Evolutionary conservation across 2,888 invertebrate genomes (phyloP).

Genomic region (Sminthurinus aureus): DNA sequence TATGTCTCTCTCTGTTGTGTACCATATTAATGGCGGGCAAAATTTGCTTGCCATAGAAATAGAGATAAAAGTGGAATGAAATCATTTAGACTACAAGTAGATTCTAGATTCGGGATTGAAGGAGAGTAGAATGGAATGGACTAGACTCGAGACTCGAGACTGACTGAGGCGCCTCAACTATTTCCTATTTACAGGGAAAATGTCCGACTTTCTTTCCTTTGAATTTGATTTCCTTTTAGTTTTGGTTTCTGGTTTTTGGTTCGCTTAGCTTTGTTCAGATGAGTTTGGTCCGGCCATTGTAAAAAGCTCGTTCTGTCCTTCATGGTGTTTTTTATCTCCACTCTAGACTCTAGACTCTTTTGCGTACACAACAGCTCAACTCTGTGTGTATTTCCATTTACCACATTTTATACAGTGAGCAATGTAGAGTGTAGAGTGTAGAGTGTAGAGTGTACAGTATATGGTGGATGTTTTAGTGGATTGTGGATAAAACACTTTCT

Average conservation of each 20-base stretch:
- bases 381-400: too few species aligned
- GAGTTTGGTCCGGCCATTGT: slow-evolving; percentile 12
- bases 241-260: too few species aligned
- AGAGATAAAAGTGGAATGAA: slow-evolving; percentile 23
- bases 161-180: too few species aligned
- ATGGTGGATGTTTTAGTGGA: not conserved
- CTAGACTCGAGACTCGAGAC: too few species aligned
- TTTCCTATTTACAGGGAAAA: slow-evolving; percentile 17
- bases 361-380: too few species aligned
- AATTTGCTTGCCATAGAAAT: slow-evolving; percentile 3
- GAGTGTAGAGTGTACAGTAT: not conserved
- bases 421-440: not conserved
- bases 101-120: not conserved
- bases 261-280: too few species aligned
- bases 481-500: not conserved
- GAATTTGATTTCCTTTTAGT: too few species aligned
- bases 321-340: slow-evolving; percentile 24
- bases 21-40: too few species aligned
- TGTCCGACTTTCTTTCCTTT: slow-evolving; percentile 14
- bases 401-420: too few species aligned
- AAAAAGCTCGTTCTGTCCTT: not conserved
- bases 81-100: slow-evolving; percentile 15
- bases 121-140: too few species aligned
- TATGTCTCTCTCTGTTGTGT: too few species aligned
- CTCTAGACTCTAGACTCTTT: not conserved